A percentile compares a stretch with the other conserved stretches of the same genome.
Conservation (phyloP, 2,113 vertebrate genomes). For the Lagopus muta region DNA sequence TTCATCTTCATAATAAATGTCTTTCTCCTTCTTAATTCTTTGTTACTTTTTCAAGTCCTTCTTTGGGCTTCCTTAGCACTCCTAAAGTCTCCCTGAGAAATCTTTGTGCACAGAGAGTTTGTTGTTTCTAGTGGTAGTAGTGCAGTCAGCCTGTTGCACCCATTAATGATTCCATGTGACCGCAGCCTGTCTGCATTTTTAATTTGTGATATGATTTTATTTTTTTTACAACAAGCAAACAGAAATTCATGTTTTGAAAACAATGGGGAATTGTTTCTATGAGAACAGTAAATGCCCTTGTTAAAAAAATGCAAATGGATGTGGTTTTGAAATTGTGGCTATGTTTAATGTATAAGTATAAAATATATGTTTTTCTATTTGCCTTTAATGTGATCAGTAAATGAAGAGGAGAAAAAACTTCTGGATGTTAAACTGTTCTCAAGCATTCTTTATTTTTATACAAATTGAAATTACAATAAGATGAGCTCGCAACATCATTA, state of each 20-base stretch:
- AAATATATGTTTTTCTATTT: not conserved
- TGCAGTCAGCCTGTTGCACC: not conserved
- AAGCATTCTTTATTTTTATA: not conserved
- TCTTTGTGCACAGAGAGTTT: not conserved
- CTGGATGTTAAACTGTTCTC: not conserved
- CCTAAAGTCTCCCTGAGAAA: constrained; percentile 7
- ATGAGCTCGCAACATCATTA: not conserved
- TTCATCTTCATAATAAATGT: constrained; percentile 38
- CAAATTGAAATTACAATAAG: not conserved
- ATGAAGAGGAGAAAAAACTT: not conserved
- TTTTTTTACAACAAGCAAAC: not conserved
- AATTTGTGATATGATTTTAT: not conserved
- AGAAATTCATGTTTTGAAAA: not conserved
- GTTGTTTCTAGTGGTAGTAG: constrained; percentile 20
- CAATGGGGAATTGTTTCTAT: not conserved
- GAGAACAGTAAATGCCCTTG: not conserved
- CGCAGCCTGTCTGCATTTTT: not conserved
- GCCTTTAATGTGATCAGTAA: not conserved
- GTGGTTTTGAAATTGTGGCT: not conserved
- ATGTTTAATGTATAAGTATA: not conserved
- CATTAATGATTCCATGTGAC: not conserved
- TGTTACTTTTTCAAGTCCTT: not conserved
- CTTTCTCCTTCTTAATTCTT: constrained; percentile 26
- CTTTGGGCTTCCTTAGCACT: not conserved
- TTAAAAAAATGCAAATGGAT: not conserved